Evolutionary conservation across 2,888 invertebrate species (phyloP).

Genomic region (Harmothoe impar): DNA sequence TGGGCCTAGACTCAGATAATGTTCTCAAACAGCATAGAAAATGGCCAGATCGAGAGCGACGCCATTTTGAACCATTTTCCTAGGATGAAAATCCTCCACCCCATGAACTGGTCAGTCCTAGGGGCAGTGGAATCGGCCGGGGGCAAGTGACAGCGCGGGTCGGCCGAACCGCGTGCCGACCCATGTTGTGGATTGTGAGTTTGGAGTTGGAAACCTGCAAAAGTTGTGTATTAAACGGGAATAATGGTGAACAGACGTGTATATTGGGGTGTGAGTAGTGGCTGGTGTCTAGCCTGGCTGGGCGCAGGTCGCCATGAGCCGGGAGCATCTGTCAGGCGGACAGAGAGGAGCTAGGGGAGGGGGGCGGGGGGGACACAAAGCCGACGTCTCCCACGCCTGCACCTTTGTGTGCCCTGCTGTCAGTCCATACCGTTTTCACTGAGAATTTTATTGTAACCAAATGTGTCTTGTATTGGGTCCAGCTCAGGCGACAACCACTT

Average conservation of each 20-base stretch:
- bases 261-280: conserved; percentile 31
- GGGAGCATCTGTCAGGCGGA: conserved; percentile 53
- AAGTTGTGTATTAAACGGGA: conserved; percentile 2
- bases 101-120: conserved; percentile 45
- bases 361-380: conserved; percentile 46
- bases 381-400: not conserved
- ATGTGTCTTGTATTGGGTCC: not conserved
- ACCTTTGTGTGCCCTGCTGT: conserved; percentile 36
- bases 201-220: not conserved
- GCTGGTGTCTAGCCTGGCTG: conserved; percentile 57
- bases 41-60: conserved; percentile 75
- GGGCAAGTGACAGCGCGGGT: conserved; percentile 29
- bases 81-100: conserved; percentile 57
- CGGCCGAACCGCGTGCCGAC: not conserved
- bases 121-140: not conserved
- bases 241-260: conserved; percentile 33
- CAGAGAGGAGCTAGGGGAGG: not conserved
- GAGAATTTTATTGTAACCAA: conserved; percentile 29
- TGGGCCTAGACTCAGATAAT: conserved; percentile 71
- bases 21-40: conserved; percentile 74
- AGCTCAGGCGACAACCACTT: not conserved
- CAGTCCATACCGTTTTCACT: conserved; percentile 19
- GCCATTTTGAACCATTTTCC: conserved; percentile 79
- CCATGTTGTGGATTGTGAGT: conserved; percentile 29
- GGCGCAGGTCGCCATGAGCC: conserved; percentile 55